Evolutionary conservation across 2,888 invertebrate species (phyloP).

Genomic region (Drosophila niveifrons): DNA sequence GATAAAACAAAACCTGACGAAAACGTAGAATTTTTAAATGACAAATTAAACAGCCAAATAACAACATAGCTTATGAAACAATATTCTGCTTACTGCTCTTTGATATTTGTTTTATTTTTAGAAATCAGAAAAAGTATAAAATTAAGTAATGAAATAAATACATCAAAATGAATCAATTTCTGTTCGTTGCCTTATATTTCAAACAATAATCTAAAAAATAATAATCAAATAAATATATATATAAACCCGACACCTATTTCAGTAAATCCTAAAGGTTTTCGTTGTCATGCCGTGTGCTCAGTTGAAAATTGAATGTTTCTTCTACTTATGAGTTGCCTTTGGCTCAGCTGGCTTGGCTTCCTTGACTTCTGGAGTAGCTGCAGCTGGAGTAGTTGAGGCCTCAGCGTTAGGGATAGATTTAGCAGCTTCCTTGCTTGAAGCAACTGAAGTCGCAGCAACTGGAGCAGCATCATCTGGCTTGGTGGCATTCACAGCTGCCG

Average conservation of each 20-base stretch:
- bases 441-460: neutral
- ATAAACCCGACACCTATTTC: neutral
- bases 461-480: neutral
- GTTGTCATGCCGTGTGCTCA: neutral
- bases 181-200: neutral
- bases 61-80: no score
- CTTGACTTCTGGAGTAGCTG: constrained; percentile 1
- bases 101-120: no score
- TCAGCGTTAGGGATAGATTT: neutral
- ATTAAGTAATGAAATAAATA: no score
- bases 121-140: no score
- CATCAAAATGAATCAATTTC: no score
- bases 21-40: no score
- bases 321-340: constrained; percentile 15
- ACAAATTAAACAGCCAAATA: no score
- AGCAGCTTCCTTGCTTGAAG: constrained; percentile 17
- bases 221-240: neutral
- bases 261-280: neutral
- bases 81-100: no score
- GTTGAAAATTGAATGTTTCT: neutral
- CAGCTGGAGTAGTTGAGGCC: neutral
- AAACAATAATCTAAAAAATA: neutral
- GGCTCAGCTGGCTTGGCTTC: constrained; percentile 11
- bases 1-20: no score
- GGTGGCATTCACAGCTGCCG: neutral